Base-by-base conservation (phyloP, 35 echinoderm and acorn worm species). In the Lytechinus variegatus region DNA sequence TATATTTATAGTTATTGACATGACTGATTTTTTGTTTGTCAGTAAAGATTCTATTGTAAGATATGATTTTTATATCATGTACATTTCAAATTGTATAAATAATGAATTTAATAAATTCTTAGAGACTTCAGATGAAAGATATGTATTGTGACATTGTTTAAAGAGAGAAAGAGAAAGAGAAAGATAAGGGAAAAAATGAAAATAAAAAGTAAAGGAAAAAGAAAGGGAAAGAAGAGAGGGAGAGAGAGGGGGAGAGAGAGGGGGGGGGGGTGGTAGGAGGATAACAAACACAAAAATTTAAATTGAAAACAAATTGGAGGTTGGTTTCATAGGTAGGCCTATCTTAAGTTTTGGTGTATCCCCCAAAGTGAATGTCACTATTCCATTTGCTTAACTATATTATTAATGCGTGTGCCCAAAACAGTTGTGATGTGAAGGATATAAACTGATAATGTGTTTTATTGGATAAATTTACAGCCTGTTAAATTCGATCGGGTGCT, bases 31-130 rank as follows among this genome's bases (percentile, higher is more conserved):
- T 44, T 44, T 44, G 33, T 44, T 24, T 79, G 66, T 79, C 4
- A 79, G n/a, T 79, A 24, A 60, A 24, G 21, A 79, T 24, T 79
- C 12, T 79, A 79, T 27, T 79, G 14, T 79, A 79, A 79, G 66
- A 79, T 79, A 79, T n/a, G 66, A 79, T 79, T 79, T 44, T 79
- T n/a, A 79, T 79, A 79, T 79, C 66, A 79, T 79, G 66, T 79
- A 79, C 21, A 79, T 79, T 79, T 16, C 1, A 7, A 79, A 79
- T 79, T 79, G 66, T 79, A 79, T 79, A 79, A 60, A 79, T 79
- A 79, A 79, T 79, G 66, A 79, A 79, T 79, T 79, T 79, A 79
- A 79, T 79, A 79, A 79, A 79, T 79, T 79, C 66, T 79, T 79
- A 79, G n/a, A n/a, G 66, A 79, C 14, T 24, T 79, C 66, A 79